Conservation (phyloP, 2,888 invertebrate species). For the Thereva unica region DNA sequence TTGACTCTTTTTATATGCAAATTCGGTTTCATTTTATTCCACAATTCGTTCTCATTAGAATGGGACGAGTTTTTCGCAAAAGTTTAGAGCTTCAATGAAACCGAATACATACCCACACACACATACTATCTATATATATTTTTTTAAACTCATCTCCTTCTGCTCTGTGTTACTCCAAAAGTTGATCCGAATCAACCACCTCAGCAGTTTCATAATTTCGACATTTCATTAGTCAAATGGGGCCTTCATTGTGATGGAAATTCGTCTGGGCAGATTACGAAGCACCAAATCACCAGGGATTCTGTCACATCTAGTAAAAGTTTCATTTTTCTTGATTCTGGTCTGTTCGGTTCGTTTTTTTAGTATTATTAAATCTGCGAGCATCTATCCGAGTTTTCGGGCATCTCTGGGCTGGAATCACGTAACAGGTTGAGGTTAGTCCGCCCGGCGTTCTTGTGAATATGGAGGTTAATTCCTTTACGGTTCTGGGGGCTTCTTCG, state of each 20-base stretch:
- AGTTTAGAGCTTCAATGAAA: slow-evolving; percentile 17
- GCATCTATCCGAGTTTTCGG: too few species aligned
- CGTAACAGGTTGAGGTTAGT: too few species aligned
- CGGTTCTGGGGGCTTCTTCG: too few species aligned
- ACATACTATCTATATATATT: too few species aligned
- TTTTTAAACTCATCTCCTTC: background rate
- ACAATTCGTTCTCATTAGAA: slow-evolving; percentile 31
- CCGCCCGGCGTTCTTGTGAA: too few species aligned
- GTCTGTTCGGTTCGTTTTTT: too few species aligned
- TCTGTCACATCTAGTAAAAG: too few species aligned
- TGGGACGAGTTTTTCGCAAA: slow-evolving; percentile 17
- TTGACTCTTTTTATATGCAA: slow-evolving; percentile 15
- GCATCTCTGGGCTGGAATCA: too few species aligned
- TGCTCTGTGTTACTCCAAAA: background rate
- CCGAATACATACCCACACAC: slow-evolving; percentile 1
- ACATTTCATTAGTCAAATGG: slow-evolving; percentile 33
- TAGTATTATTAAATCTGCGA: too few species aligned
- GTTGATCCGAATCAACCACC: slow-evolving; percentile 13
- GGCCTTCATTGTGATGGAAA: slow-evolving; percentile 26
- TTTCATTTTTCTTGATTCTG: too few species aligned
- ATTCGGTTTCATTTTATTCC: slow-evolving; percentile 21
- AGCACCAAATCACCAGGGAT: background rate
- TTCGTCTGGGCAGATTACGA: slow-evolving; percentile 28
- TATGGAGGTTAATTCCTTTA: too few species aligned
- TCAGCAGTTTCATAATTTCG: slow-evolving; percentile 29